These are phyloP conservation scores for Agrotis segetum DNA, from an alignment of 2,888 invertebrate genomes.

Conservation along the genomic window DNA sequence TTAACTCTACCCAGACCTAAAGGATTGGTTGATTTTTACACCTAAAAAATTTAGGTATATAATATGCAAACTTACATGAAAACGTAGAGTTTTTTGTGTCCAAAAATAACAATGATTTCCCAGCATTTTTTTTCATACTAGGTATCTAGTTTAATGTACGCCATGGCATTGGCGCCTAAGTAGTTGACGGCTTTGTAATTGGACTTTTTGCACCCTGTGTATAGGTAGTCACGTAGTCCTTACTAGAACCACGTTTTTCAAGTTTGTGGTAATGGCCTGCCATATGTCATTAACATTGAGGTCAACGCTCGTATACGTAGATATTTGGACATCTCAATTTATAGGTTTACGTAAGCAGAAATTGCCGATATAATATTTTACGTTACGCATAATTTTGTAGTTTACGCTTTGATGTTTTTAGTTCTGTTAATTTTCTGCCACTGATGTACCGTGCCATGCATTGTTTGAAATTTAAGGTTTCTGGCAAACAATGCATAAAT, in stretches of 20 bases:
- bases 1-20: no score
- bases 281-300: constrained; percentile 2
- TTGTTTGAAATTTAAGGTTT: no score
- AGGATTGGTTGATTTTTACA: no score
- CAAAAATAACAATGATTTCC: no score
- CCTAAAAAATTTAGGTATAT: no score
- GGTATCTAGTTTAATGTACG: background rate
- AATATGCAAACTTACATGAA: no score
- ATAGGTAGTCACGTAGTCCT: background rate
- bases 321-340: background rate
- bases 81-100: no score
- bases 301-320: constrained; percentile 15
- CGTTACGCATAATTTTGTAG: background rate
- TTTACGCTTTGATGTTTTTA: background rate
- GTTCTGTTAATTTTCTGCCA: background rate
- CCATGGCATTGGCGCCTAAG: no score
- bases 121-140: no score
- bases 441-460: no score
- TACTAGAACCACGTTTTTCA: background rate
- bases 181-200: background rate
- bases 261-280: background rate
- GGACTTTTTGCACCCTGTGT: background rate
- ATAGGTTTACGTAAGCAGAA: background rate
- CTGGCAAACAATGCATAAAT: no score
- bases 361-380: background rate